Evolutionary conservation across 2,888 invertebrate species (phyloP).

Genomic region (Aspidapion aeneum): DNA sequence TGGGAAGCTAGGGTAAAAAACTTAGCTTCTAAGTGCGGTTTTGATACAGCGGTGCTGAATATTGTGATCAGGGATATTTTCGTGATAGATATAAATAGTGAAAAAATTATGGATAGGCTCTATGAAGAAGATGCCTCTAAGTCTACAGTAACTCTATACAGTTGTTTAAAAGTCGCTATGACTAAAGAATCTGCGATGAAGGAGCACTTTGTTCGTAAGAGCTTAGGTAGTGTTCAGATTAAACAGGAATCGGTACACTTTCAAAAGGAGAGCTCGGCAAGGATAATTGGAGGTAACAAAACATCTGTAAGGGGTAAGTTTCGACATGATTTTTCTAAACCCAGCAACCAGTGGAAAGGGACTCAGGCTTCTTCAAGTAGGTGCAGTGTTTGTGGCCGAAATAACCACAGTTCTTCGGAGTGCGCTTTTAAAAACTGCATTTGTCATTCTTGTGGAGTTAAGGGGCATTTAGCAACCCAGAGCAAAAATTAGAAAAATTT

Average conservation of each 20-base stretch:
- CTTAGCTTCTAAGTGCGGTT: too few relatives aligned
- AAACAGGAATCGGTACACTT: not conserved
- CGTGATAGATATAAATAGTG: too few relatives aligned
- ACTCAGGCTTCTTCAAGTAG: not conserved
- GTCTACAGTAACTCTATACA: too few relatives aligned
- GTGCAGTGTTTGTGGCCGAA: constrained; percentile 9
- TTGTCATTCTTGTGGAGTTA: constrained; percentile 18
- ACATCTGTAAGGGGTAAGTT: not conserved
- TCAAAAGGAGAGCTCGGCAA: not conserved
- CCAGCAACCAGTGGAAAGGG: not conserved
- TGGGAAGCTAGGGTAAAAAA: too few relatives aligned
- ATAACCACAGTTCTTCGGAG: not conserved
- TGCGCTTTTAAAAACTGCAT: constrained; percentile 11
- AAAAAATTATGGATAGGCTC: too few relatives aligned
- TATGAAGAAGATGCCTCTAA: too few relatives aligned
- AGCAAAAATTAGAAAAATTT: constrained; percentile 13
- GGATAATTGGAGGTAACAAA: not conserved
- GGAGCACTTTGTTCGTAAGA: too few relatives aligned
- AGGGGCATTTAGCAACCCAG: constrained; percentile 19
- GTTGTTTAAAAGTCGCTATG: too few relatives aligned
- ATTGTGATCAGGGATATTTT: too few relatives aligned
- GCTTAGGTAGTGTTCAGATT: not conserved
- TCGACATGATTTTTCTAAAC: not conserved
- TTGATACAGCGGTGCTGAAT: too few relatives aligned
- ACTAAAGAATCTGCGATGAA: too few relatives aligned